A percentile compares a stretch with the other conserved stretches of the same genome.
Conservation (phyloP, 2,113 vertebrate genomes). For the Ammodramus savannarum region DNA sequence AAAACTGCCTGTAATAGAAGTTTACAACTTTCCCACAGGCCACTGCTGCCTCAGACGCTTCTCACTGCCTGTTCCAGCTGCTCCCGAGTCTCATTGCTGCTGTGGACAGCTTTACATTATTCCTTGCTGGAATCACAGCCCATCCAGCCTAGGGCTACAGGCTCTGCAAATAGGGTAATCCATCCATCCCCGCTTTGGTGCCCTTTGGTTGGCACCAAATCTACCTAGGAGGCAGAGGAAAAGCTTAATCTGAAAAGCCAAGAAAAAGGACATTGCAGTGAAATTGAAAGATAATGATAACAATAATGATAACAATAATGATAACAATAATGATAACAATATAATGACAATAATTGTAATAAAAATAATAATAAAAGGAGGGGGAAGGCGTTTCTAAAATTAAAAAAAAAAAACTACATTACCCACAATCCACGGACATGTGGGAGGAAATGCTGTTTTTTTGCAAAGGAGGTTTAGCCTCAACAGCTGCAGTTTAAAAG, state of each 20-base stretch:
- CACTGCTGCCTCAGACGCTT: not conserved
- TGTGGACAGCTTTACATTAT: not conserved
- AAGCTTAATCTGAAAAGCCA: not conserved
- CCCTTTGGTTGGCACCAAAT: not conserved
- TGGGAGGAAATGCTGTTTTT: conserved; percentile 80
- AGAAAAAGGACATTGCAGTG: not conserved
- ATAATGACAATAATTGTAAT: too few species aligned
- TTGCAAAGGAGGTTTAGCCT: conserved; percentile 49
- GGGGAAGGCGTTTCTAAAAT: not conserved
- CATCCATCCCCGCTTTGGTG: not conserved
- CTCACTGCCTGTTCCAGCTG: not conserved
- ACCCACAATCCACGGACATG: conserved; percentile 75
- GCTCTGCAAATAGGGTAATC: not conserved
- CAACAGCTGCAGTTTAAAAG: conserved; percentile 72
- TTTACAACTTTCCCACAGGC: not conserved
- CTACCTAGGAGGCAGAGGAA: not conserved
- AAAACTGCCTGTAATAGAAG: not conserved
- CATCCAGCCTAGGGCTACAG: not conserved
- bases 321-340: not conserved
- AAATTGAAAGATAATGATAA: not conserved
- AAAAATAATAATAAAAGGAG: not conserved
- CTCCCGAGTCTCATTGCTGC: not conserved
- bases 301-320: not conserved
- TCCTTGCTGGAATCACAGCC: not conserved
- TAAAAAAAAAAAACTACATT: conserved; percentile 73